Percentiles rank a stretch among this genome's conserved stretches.
Conservation (phyloP, 2,113 vertebrate genomes). For the Scomber colias region DNA sequence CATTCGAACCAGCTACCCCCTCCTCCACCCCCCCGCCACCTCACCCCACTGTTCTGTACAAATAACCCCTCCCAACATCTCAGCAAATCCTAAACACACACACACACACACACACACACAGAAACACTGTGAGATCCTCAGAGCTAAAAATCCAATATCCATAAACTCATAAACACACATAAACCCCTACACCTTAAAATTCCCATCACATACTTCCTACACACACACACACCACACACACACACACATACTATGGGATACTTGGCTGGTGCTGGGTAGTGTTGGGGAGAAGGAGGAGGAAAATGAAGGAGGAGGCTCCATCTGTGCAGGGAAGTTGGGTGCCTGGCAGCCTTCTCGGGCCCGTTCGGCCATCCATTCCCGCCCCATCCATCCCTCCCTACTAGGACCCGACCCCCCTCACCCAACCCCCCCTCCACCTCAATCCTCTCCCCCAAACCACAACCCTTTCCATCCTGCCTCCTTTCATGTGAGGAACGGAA, state of each 20-base stretch:
- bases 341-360: conserved; percentile 80
- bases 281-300: conserved; percentile 74
- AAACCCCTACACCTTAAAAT: conserved; percentile 28
- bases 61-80: conserved; percentile 31
- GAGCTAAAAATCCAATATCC: neutral
- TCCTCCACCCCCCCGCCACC: neutral
- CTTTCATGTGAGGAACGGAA: conserved; percentile 73
- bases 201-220: conserved; percentile 37
- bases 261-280: conserved; percentile 74
- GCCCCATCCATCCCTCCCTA: conserved; percentile 34
- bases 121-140: no score
- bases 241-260: conserved; percentile 58
- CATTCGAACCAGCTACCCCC: conserved; percentile 54
- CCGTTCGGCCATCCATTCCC: conserved; percentile 64
- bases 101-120: neutral
- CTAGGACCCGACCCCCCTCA: conserved; percentile 3
- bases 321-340: conserved; percentile 85
- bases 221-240: conserved; percentile 40
- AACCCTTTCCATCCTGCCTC: conserved; percentile 52
- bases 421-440: neutral
- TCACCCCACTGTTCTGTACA: conserved; percentile 6
- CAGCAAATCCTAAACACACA: conserved; percentile 72
- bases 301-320: conserved; percentile 79
- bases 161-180: conserved; percentile 32
- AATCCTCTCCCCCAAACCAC: neutral